These are phyloP conservation scores for Agrochola lota DNA, from an alignment of 2,888 invertebrate species.

Conservation along the genomic window DNA sequence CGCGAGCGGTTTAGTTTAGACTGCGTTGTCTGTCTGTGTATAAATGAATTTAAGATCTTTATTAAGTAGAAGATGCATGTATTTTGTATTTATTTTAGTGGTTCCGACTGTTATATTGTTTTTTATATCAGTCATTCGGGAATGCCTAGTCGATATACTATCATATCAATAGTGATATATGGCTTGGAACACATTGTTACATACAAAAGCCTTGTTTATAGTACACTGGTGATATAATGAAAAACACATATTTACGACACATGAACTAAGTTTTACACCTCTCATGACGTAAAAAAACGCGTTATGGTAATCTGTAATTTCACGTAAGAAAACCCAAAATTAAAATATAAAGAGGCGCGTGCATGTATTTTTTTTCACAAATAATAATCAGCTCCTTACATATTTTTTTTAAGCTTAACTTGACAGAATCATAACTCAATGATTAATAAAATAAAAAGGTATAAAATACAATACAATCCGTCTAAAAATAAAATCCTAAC, in stretches of 20 bases:
- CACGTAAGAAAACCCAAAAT: background rate
- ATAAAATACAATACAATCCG: background rate
- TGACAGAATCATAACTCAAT: no score
- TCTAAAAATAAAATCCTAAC: no score
- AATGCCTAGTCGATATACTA: background rate
- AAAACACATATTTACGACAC: constrained; percentile 24
- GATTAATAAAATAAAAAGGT: background rate
- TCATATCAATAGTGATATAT: background rate
- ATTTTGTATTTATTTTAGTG: background rate
- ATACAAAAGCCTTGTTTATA: constrained; percentile 1
- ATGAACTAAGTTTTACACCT: constrained; percentile 28
- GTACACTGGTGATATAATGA: constrained; percentile 1
- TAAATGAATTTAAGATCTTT: no score
- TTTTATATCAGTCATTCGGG: background rate
- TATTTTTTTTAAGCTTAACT: no score
- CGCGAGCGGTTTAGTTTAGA: no score
- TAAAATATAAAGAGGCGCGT: no score
- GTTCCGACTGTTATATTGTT: no score
- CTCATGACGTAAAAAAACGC: background rate
- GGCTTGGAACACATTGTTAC: background rate
- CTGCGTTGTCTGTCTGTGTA: no score
- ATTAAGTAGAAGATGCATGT: no score
- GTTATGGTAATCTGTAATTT: background rate
- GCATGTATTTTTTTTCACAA: no score
- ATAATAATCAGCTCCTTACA: no score